phyloP scores from a whole-genome alignment of 2,113 vertebrate genomes.

The Phaethornis superciliosus region DNA sequence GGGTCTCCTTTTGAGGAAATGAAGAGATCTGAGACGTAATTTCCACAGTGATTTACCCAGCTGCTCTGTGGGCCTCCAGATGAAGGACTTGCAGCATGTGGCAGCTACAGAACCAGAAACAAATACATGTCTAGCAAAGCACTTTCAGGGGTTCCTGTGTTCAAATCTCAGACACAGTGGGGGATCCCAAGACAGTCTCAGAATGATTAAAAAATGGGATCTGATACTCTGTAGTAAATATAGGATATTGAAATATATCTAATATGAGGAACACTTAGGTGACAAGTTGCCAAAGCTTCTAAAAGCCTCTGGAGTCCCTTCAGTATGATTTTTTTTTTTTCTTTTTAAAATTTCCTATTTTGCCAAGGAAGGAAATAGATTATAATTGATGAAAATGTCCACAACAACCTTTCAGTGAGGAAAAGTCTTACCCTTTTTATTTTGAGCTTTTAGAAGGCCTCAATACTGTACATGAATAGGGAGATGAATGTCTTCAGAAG shows the following conservation, averaged over 20 bases:
- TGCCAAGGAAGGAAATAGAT: background rate
- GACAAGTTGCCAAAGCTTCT: background rate
- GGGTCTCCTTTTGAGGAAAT: background rate
- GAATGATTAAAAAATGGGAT: background rate
- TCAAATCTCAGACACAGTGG: background rate
- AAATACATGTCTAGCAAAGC: background rate
- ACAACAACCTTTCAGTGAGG: background rate
- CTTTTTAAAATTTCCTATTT: background rate
- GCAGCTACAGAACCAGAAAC: background rate
- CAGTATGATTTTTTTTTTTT: background rate
- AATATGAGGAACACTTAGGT: background rate
- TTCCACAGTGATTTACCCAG: background rate
- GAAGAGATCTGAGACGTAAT: background rate
- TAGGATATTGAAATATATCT: background rate
- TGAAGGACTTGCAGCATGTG: background rate
- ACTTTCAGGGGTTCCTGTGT: background rate
- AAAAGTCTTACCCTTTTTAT: background rate
- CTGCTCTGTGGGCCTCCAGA: background rate
- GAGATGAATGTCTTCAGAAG: constrained; percentile 7
- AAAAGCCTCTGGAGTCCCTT: background rate
- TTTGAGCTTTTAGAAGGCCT: background rate
- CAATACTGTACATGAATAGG: background rate
- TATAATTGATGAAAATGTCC: background rate
- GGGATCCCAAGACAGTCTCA: background rate
- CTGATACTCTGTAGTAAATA: background rate